These are phyloP conservation scores for Dorcus hopei DNA, from an alignment of 2,888 invertebrate genomes.

Conservation along the genomic window DNA sequence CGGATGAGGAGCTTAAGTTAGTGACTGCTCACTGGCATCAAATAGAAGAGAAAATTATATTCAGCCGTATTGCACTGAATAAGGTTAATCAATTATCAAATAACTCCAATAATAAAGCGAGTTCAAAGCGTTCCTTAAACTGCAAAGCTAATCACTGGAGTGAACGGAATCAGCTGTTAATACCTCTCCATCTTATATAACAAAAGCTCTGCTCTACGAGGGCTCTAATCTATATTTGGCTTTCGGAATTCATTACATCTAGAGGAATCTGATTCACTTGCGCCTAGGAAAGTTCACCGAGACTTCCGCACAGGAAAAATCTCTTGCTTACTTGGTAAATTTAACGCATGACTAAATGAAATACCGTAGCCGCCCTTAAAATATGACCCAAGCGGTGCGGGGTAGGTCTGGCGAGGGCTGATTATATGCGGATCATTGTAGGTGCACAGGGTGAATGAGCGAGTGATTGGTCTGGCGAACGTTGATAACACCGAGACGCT, in stretches of 20 bases:
- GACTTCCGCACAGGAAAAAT: not conserved
- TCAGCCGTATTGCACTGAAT: conserved; percentile 34
- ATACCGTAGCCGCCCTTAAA: not conserved
- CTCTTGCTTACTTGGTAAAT: not conserved
- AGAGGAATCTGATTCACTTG: not conserved
- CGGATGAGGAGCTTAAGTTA: conserved; percentile 2
- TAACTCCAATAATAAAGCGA: conserved; percentile 33
- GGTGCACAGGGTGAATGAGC: conserved; percentile 28
- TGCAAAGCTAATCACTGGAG: conserved; percentile 34
- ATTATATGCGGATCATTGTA: conserved; percentile 33
- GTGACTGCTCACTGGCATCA: conserved; percentile 20
- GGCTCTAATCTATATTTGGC: not conserved
- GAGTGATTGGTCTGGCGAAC: conserved; percentile 33
- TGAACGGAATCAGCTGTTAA: conserved; percentile 32
- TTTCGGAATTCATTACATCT: not conserved
- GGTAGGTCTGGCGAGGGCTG: conserved; percentile 29
- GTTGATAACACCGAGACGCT: conserved; percentile 32
- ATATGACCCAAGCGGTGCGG: conserved; percentile 14
- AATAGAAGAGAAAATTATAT: conserved; percentile 33
- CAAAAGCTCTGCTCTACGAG: not conserved
- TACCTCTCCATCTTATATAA: conserved; percentile 6
- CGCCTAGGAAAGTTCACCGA: not conserved
- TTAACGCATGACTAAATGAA: not conserved
- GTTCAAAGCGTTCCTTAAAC: conserved; percentile 20
- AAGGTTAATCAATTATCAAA: conserved; percentile 41